These are phyloP conservation scores for Bradysia coprophila DNA, from an alignment of 1,140 invertebrate species.

Conservation along the genomic window DNA sequence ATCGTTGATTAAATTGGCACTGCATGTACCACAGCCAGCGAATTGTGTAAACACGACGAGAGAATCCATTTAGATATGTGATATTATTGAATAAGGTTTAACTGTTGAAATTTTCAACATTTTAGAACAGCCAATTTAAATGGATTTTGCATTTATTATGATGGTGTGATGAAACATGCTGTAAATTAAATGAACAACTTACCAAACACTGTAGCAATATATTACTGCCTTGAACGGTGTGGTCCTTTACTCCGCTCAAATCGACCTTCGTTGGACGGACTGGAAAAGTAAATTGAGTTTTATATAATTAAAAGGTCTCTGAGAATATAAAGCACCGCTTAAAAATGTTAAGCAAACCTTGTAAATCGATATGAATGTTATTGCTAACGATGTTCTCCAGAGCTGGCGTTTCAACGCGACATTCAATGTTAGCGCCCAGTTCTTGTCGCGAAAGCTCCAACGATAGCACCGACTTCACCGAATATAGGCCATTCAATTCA, in stretches of 20 bases:
- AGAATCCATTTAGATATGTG: too few species aligned
- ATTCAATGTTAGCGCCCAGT: constrained; percentile 54
- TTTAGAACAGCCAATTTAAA: too few species aligned
- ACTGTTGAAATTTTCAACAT: too few species aligned
- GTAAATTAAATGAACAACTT: constrained; percentile 7
- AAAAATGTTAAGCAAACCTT: constrained; percentile 38
- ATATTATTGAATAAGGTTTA: neutral
- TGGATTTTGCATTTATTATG: neutral
- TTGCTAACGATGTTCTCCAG: constrained; percentile 40
- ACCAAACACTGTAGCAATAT: constrained; percentile 55
- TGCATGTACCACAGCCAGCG: too few species aligned
- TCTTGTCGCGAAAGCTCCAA: constrained; percentile 55
- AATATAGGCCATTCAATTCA: constrained; percentile 35
- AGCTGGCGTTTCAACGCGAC: constrained; percentile 53
- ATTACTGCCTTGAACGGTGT: constrained; percentile 56
- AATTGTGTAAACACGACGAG: too few species aligned
- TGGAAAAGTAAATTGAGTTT: constrained; percentile 30
- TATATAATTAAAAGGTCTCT: constrained; percentile 7
- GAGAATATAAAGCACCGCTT: constrained; percentile 12
- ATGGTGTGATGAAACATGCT: neutral
- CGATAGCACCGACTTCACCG: constrained; percentile 38
- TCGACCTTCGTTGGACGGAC: constrained; percentile 57
- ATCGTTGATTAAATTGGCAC: too few species aligned
- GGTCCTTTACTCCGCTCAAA: constrained; percentile 47
- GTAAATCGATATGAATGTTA: constrained; percentile 53